Percentiles rank a stretch among this genome's conserved stretches.
These are phyloP conservation scores for Panonychus citri DNA, from an alignment of 1,140 invertebrate genomes.

Conservation along the genomic window DNA sequence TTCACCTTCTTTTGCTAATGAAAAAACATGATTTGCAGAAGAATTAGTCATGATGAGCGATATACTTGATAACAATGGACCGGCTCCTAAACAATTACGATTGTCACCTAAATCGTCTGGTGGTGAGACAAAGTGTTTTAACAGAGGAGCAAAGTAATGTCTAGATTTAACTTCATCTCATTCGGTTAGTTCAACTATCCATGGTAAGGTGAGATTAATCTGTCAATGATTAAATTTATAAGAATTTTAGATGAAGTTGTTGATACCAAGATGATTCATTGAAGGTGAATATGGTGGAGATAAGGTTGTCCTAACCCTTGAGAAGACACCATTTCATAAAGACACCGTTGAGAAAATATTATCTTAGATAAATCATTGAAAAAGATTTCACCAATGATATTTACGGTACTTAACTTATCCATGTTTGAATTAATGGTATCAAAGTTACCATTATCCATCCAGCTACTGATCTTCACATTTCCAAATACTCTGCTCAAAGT, in stretches of 20 bases:
- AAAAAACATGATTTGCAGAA: no score
- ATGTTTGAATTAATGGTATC: slow-evolving; percentile 27
- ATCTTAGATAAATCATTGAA: slow-evolving; percentile 17
- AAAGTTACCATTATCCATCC: slow-evolving; percentile 71
- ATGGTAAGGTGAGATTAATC: background rate
- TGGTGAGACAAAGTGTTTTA: background rate
- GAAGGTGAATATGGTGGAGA: slow-evolving; percentile 26
- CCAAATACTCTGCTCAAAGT: slow-evolving; percentile 52
- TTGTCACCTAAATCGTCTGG: background rate
- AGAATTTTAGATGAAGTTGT: no score
- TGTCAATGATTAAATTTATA: slow-evolving; percentile 2
- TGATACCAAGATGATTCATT: no score
- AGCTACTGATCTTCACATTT: slow-evolving; percentile 68
- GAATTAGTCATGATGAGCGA: background rate
- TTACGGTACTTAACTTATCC: slow-evolving; percentile 42
- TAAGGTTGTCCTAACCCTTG: slow-evolving; percentile 46
- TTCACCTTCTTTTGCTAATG: no score
- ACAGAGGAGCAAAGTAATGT: background rate
- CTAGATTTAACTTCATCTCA: background rate
- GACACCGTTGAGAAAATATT: slow-evolving; percentile 34
- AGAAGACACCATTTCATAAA: slow-evolving; percentile 59
- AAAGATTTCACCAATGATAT: slow-evolving; percentile 52
- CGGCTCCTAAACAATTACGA: background rate
- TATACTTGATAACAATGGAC: background rate
- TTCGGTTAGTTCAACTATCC: background rate